Conservation (phyloP, 2,888 invertebrate species). For the Callyntrura guangdongensis region DNA sequence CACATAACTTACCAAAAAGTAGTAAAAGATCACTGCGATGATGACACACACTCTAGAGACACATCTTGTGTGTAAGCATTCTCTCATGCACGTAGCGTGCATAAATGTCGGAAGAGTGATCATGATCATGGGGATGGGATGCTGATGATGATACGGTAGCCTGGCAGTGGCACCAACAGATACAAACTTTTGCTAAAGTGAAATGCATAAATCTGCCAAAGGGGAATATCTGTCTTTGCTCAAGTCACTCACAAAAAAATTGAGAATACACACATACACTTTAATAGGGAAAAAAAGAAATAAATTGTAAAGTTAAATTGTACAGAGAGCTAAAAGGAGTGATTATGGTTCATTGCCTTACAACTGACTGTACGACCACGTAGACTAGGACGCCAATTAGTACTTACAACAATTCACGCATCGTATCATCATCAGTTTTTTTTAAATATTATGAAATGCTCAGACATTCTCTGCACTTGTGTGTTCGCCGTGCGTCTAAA, state of each 20-base stretch:
- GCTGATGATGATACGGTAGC: not conserved
- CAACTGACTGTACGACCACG: not conserved
- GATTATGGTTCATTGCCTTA: constrained; percentile 58
- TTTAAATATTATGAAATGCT: constrained; percentile 21
- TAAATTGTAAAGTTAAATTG: constrained; percentile 22
- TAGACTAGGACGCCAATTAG: not conserved
- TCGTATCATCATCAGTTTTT: not conserved
- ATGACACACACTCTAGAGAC: not conserved
- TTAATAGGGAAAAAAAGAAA: constrained; percentile 28
- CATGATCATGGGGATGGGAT: too few relatives aligned
- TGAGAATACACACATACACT: constrained; percentile 6
- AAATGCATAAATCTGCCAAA: constrained; percentile 71
- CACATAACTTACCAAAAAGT: constrained; percentile 2
- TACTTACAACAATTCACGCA: not conserved
- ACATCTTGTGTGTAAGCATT: not conserved
- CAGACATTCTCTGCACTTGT: too few relatives aligned
- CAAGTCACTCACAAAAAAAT: constrained; percentile 3
- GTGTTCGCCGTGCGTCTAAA: not conserved
- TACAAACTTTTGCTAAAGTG: constrained; percentile 13
- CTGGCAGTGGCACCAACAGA: constrained; percentile 23
- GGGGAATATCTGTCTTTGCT: constrained; percentile 51
- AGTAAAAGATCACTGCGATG: constrained; percentile 9
- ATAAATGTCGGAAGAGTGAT: too few relatives aligned
- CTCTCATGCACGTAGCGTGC: constrained; percentile 10
- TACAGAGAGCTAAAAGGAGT: constrained; percentile 3